Evolutionary conservation across 2,888 invertebrate genomes (phyloP).

Genomic region (Venusia cambrica): DNA sequence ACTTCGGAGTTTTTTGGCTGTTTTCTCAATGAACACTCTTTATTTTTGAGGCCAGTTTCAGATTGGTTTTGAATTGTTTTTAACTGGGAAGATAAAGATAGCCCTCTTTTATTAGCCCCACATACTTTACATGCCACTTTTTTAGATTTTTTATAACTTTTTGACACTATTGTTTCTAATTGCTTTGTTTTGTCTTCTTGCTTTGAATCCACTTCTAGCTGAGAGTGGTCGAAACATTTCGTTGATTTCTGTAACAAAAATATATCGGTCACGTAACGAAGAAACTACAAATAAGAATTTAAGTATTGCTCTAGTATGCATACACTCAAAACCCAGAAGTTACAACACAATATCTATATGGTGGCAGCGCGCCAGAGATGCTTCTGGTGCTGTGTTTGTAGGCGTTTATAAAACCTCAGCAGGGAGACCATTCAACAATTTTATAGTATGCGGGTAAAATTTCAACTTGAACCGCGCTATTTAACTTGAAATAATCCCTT

Average conservation of each 20-base stretch:
- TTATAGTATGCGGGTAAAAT: too few relatives aligned
- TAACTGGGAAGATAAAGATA: constrained; percentile 64
- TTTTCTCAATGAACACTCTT: constrained; percentile 61
- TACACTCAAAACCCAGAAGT: too few relatives aligned
- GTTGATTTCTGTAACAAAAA: constrained; percentile 60
- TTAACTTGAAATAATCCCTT: too few relatives aligned
- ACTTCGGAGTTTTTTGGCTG: constrained; percentile 54
- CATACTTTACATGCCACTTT: constrained; percentile 50
- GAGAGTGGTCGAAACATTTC: constrained; percentile 67
- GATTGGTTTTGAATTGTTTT: constrained; percentile 73
- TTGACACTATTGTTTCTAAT: constrained; percentile 26
- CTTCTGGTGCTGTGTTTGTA: too few relatives aligned
- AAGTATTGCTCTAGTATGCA: too few relatives aligned
- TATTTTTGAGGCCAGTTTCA: constrained; percentile 63
- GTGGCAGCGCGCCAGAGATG: too few relatives aligned
- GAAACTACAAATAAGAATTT: too few relatives aligned
- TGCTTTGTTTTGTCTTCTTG: constrained; percentile 7
- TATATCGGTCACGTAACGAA: neutral
- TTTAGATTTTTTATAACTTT: constrained; percentile 38
- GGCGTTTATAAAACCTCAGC: too few relatives aligned
- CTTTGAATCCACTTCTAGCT: constrained; percentile 46
- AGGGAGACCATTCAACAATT: too few relatives aligned
- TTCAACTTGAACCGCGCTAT: too few relatives aligned
- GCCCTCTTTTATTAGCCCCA: constrained; percentile 60
- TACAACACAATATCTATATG: too few relatives aligned